Base-by-base conservation (phyloP, 2,113 vertebrate genomes). In the Psittacula cyanocephala region DNA sequence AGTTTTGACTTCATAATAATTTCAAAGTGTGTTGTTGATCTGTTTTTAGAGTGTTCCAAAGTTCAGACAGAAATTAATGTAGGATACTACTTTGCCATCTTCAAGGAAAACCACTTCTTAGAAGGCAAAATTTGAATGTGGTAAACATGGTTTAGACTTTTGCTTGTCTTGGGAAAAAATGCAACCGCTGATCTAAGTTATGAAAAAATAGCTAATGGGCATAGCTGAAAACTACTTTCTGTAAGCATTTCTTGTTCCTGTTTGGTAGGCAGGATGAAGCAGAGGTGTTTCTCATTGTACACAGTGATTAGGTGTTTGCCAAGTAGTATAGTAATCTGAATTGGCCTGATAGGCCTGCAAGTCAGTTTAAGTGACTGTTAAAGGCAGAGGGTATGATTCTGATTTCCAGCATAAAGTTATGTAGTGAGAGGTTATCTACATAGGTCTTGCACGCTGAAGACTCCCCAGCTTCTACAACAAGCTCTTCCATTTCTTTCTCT, bases 91-190 rank as follows among this genome's bases (percentile, higher is more conserved):
- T 91, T 94, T 47, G 24, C 4, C 5, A 9, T 74, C 4, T 6
- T 69, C 60, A 85, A 82, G 37, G 75, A 67, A 89, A 90, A 75
- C 37, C 14, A 49, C 65, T 91, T 96, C 41, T 95, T 64, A 88
- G 76, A 68, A 63, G 43, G 12, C 13, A 70, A 67, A 70, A 70
- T 55, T 49, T 82, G 37, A 77, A 83, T 72, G 37, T 74, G 35
- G 37, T 89, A 57, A 79, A 80, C 19, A 13, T 74, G 18, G 11
- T 81, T 94, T 88, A 63, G 29, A 37, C 9, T 81, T 82, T 8
- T 60, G 28, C 18, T 55, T 83, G 23, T 85, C 49, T 62, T 50
- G 35, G 35, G 37, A 6, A 9, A 17, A 52, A 78, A 31, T 52
- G 8, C 25, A 89, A 57, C 78, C 29, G n/a, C 52, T 65, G 39